These are phyloP conservation scores for Pavo muticus DNA, from an alignment of 2,113 vertebrate species.

Conservation along the genomic window DNA sequence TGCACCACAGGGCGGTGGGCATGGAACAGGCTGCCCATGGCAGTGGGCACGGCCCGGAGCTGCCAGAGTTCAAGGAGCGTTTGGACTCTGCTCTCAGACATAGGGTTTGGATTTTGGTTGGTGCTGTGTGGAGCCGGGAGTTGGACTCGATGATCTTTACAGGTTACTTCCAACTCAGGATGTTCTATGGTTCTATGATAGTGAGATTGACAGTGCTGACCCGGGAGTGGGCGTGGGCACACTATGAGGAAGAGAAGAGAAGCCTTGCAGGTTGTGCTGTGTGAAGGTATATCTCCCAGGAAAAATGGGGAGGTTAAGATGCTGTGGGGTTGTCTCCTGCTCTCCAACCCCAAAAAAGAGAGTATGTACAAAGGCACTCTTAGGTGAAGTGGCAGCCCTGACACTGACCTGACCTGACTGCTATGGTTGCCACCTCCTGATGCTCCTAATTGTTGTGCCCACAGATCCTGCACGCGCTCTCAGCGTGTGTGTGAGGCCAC, in stretches of 20 bases:
- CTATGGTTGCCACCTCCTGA: not conserved
- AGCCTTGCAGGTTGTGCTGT: not conserved
- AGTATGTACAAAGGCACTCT: not conserved
- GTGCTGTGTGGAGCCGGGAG: too few relatives aligned
- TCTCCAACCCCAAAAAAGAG: too few relatives aligned
- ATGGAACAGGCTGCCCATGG: too few relatives aligned
- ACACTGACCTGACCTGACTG: not conserved
- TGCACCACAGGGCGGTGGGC: too few relatives aligned
- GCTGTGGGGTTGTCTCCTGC: not conserved
- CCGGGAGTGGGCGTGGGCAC: accelerated
- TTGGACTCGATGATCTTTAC: too few relatives aligned
- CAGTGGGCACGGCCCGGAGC: too few relatives aligned
- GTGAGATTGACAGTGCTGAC: not conserved
- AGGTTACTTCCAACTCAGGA: too few relatives aligned
- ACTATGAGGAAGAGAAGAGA: not conserved
- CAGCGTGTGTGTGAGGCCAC: not conserved
- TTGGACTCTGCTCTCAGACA: too few relatives aligned
- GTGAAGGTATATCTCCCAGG: not conserved
- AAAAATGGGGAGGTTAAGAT: not conserved
- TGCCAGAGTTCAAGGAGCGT: too few relatives aligned
- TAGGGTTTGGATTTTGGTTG: too few relatives aligned
- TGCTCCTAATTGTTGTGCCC: not conserved
- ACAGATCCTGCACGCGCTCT: not conserved
- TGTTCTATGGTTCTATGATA: too few relatives aligned
- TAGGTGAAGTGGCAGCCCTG: not conserved